These are phyloP conservation scores for Oxyscelio sp. DNA, from an alignment of 2,888 invertebrate species.

Conservation along the genomic window DNA sequence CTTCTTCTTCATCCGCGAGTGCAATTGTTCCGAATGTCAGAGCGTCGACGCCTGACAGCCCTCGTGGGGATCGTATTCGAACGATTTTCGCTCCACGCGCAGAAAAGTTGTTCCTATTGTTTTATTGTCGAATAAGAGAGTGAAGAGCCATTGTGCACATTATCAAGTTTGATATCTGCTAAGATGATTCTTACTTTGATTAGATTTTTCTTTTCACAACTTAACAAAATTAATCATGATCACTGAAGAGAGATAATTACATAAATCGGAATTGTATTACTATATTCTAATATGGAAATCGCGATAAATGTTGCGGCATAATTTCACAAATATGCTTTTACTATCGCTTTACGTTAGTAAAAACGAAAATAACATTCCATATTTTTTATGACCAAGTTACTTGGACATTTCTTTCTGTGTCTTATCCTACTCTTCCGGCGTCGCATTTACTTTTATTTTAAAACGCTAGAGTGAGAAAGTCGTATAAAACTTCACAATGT, in stretches of 20 bases:
- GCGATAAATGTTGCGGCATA: not conserved
- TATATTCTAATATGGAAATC: not conserved
- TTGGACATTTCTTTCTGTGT: constrained; percentile 4
- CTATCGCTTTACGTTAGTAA: not conserved
- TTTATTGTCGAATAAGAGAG: constrained; percentile 37
- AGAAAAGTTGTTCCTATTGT: constrained; percentile 59
- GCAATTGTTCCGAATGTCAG: constrained; percentile 56
- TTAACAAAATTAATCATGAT: not conserved
- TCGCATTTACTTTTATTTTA: constrained; percentile 40
- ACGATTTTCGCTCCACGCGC: constrained; percentile 24
- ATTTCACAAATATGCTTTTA: not conserved
- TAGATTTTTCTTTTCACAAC: constrained; percentile 25
- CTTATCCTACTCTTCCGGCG: constrained; percentile 7
- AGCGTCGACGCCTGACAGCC: constrained; percentile 44
- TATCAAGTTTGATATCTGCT: constrained; percentile 44
- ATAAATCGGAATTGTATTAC: no score
- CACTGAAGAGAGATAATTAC: not conserved
- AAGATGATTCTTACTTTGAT: constrained; percentile 39
- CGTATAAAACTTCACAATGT: constrained; percentile 61
- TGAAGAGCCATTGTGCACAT: constrained; percentile 12
- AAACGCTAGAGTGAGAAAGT: constrained; percentile 42
- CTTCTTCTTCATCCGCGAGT: constrained; percentile 19
- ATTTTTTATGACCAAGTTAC: constrained; percentile 14
- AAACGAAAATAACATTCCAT: not conserved
- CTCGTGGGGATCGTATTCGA: constrained; percentile 51